Evolutionary conservation across 2,797 vertebrate species (phyloP).

Genomic region (Dermochelys coriacea): DNA sequence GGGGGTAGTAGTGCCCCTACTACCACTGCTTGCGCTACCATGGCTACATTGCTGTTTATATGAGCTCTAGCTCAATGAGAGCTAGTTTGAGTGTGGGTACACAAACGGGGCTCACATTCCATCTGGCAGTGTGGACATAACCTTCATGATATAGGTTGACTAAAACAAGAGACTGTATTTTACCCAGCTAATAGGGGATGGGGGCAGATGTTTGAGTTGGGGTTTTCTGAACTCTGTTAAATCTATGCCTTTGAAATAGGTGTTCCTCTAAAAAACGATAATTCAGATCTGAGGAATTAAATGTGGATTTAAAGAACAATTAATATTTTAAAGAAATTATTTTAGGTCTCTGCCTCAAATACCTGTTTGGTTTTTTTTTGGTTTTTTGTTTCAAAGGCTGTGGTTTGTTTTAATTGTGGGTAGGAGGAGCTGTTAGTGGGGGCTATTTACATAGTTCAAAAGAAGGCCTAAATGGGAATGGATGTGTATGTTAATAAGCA

Average conservation of each 20-base stretch:
- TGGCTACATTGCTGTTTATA: too few species aligned
- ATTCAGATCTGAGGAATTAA: constrained; percentile 60
- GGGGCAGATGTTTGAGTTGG: constrained; percentile 49
- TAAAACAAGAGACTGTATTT: constrained; percentile 47
- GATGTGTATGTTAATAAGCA: constrained; percentile 56
- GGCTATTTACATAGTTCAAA: constrained; percentile 68
- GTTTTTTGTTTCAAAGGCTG: too few species aligned
- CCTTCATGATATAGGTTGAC: constrained; percentile 56
- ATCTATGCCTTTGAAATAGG: constrained; percentile 56
- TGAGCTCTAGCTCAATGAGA: background rate
- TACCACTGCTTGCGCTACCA: too few species aligned
- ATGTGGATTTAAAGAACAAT: constrained; percentile 69
- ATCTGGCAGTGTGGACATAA: background rate
- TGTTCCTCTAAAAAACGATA: constrained; percentile 68
- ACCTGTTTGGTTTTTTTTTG: too few species aligned
- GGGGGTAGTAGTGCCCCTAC: too few species aligned
- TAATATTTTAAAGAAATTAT: constrained; percentile 73
- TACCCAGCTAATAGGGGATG: background rate
- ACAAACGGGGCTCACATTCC: background rate
- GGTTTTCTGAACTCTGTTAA: constrained; percentile 57
- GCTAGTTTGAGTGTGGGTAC: background rate
- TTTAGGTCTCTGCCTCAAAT: constrained; percentile 66
- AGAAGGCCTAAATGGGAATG: constrained; percentile 61
- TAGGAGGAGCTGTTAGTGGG: constrained; percentile 56
- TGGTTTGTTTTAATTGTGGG: constrained; percentile 45